These are phyloP conservation scores for Malurus splendens DNA, from an alignment of 2,797 vertebrate genomes.

Conservation along the genomic window DNA sequence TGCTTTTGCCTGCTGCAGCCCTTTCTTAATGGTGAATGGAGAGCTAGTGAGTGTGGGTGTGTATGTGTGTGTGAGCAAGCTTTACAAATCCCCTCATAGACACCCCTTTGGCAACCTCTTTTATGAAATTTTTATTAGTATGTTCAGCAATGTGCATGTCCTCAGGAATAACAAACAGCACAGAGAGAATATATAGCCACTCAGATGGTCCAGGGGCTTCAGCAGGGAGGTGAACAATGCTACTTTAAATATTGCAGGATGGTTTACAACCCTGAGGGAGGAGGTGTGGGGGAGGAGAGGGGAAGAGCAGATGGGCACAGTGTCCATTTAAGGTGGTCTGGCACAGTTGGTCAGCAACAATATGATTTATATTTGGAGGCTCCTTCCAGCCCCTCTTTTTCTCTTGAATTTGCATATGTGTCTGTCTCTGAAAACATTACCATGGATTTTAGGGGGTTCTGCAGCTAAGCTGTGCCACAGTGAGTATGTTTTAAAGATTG, in stretches of 20 bases:
- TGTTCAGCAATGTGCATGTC: constrained; percentile 59
- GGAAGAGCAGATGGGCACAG: constrained; percentile 57
- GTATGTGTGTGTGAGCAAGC: neutral
- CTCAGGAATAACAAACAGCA: constrained; percentile 64
- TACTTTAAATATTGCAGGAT: constrained; percentile 64
- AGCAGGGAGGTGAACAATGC: constrained; percentile 50
- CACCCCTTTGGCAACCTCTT: constrained; percentile 52
- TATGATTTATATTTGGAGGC: neutral
- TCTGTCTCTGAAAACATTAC: neutral
- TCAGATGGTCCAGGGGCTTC: constrained; percentile 38
- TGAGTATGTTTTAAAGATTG: neutral
- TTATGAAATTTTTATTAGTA: constrained; percentile 68
- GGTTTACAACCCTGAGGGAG: constrained; percentile 58
- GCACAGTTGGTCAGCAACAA: constrained; percentile 36
- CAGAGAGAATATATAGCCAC: constrained; percentile 39
- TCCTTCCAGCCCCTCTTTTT: neutral
- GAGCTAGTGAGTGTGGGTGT: neutral
- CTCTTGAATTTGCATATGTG: neutral
- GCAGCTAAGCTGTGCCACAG: neutral
- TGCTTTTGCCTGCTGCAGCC: constrained; percentile 25
- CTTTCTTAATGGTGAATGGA: constrained; percentile 12
- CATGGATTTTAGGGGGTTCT: neutral
- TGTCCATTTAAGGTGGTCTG: constrained; percentile 63
- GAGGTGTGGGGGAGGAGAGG: constrained; percentile 46
- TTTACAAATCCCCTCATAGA: constrained; percentile 26